Evolutionary conservation across 2,888 invertebrate species (phyloP).

Genomic region (Deroplatys truncata): DNA sequence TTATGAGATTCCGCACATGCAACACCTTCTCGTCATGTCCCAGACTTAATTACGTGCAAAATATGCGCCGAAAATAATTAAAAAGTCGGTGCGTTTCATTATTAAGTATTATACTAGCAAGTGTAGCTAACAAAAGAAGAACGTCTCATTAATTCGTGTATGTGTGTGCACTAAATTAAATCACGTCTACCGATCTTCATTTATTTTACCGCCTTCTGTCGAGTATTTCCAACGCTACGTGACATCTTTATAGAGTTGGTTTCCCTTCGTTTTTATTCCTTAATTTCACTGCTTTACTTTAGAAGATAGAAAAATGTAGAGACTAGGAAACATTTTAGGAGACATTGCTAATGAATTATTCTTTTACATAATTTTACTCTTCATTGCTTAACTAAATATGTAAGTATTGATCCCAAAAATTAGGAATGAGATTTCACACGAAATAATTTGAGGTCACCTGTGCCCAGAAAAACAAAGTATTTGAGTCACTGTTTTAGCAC

Average conservation of each 20-base stretch:
- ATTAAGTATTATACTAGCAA: not conserved
- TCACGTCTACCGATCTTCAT: slow-evolving; percentile 12
- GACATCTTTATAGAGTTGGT: not conserved
- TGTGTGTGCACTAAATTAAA: slow-evolving; percentile 7
- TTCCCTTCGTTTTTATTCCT: not conserved
- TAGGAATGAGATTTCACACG: too few relatives aligned
- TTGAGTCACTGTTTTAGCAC: too few relatives aligned
- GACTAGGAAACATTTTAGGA: too few relatives aligned
- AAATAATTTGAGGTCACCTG: too few relatives aligned
- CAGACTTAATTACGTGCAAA: not conserved
- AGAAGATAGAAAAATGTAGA: too few relatives aligned
- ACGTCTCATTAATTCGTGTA: not conserved
- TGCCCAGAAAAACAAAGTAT: too few relatives aligned
- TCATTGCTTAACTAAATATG: too few relatives aligned
- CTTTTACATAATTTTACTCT: too few relatives aligned
- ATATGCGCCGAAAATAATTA: not conserved
- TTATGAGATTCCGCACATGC: not conserved
- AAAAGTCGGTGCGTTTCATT: not conserved
- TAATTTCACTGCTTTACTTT: not conserved
- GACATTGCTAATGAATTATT: too few relatives aligned
- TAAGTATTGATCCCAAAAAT: too few relatives aligned
- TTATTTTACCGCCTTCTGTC: not conserved
- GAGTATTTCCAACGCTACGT: not conserved
- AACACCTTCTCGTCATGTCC: not conserved
- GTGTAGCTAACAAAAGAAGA: not conserved